These are phyloP conservation scores for Leptopilina myrica DNA, from an alignment of 2,888 invertebrate species.

Conservation along the genomic window DNA sequence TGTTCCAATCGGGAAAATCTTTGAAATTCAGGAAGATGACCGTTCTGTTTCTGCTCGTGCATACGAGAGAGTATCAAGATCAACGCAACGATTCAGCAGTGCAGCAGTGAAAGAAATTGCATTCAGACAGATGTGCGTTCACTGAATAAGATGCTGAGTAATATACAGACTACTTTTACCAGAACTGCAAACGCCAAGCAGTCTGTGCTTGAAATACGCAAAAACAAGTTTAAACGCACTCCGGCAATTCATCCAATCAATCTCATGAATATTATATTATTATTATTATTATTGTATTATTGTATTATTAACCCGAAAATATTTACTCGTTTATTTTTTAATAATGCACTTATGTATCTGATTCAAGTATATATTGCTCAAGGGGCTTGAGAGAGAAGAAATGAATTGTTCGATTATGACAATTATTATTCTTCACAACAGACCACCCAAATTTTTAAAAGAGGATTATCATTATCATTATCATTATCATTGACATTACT, in stretches of 20 bases:
- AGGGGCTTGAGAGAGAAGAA: neutral
- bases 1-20: conserved; percentile 9
- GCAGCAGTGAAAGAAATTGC: conserved; percentile 31
- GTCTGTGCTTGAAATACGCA: conserved; percentile 58
- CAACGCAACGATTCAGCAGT: conserved; percentile 17
- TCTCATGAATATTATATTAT: conserved; percentile 24
- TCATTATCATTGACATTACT: neutral
- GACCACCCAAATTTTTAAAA: conserved; percentile 9
- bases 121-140: conserved; percentile 23
- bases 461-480: neutral
- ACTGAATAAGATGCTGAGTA: conserved; percentile 54
- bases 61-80: conserved; percentile 28
- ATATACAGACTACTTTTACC: conserved; percentile 67
- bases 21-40: conserved; percentile 24
- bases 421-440: neutral
- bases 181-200: conserved; percentile 67
- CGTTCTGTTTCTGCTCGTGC: conserved; percentile 31
- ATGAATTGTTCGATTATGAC: conserved; percentile 3
- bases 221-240: conserved; percentile 47
- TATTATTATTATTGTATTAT: neutral
- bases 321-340: conserved; percentile 4
- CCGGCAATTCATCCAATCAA: neutral
- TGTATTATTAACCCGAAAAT: conserved; percentile 2
- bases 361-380: conserved; percentile 3
- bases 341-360: conserved; percentile 12